Evolutionary conservation across 2,888 invertebrate genomes (phyloP).

Genomic region (Philopedon plagiatum): DNA sequence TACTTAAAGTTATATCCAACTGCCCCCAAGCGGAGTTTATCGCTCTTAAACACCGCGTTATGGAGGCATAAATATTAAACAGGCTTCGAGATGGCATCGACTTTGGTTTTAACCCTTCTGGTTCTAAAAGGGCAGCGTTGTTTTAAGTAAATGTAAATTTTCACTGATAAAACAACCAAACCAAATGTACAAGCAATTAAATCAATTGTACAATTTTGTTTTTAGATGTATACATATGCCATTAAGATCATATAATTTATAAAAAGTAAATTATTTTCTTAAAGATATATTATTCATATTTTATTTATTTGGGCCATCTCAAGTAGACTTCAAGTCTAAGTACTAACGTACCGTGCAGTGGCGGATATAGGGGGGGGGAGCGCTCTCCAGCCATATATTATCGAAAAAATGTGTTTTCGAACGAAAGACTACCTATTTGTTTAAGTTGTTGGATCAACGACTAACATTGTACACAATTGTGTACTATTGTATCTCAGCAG

Average conservation of each 20-base stretch:
- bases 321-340: no score
- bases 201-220: constrained; percentile 14
- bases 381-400: no score
- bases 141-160: constrained; percentile 1
- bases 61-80: constrained; percentile 63
- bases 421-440: no score
- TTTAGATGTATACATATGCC: no score
- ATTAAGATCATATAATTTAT: no score
- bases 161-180: not conserved
- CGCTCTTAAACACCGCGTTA: constrained; percentile 61
- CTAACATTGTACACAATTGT: not conserved
- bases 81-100: constrained; percentile 54
- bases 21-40: constrained; percentile 56
- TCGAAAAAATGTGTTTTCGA: no score
- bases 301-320: no score
- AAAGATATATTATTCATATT: no score
- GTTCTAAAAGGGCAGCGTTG: constrained; percentile 4
- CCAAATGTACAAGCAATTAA: constrained; percentile 27
- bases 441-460: no score
- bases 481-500: not conserved
- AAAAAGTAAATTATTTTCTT: no score
- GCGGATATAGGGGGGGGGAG: no score
- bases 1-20: constrained; percentile 32
- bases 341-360: no score
- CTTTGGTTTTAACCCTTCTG: constrained; percentile 50